phyloP scores from a whole-genome alignment of 1,140 invertebrate genomes.

The Lepidurus apus region DNA sequence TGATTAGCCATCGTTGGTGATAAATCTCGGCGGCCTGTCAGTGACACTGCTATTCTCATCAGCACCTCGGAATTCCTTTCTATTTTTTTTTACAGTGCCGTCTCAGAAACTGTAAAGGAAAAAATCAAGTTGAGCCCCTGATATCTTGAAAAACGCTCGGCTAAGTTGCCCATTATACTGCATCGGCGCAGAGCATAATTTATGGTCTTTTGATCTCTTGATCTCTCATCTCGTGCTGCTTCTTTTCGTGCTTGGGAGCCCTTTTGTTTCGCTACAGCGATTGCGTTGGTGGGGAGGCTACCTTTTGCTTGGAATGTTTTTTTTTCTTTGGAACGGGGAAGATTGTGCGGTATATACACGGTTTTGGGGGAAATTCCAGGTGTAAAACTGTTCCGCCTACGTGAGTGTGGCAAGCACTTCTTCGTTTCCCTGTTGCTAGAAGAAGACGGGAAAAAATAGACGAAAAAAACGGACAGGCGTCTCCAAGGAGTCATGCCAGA shows the following conservation, averaged over 20 bases:
- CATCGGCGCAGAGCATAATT: slow-evolving; percentile 14
- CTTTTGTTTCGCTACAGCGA: background rate
- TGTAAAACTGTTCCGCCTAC: background rate
- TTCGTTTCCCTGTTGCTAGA: background rate
- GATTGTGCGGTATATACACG: background rate
- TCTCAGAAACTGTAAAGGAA: background rate
- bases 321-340: background rate
- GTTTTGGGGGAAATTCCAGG: background rate
- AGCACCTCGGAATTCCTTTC: background rate
- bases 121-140: background rate
- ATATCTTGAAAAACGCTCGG: slow-evolving; percentile 19
- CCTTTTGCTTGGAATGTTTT: background rate
- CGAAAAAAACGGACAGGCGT: background rate
- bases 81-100: background rate
- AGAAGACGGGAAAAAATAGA: background rate
- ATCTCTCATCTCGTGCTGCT: slow-evolving; percentile 14
- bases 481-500: slow-evolving; percentile 1
- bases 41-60: slow-evolving; percentile 14
- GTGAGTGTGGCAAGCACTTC: background rate
- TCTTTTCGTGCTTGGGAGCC: background rate
- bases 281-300: slow-evolving; percentile 13
- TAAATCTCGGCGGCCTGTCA: slow-evolving; percentile 11
- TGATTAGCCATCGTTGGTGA: slow-evolving; percentile 19
- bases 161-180: slow-evolving; percentile 10
- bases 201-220: slow-evolving; percentile 19